Percentiles rank a stretch among this genome's conserved stretches.
Conservation (phyloP, 2,113 vertebrate genomes). For the Ictalurus punctatus region DNA sequence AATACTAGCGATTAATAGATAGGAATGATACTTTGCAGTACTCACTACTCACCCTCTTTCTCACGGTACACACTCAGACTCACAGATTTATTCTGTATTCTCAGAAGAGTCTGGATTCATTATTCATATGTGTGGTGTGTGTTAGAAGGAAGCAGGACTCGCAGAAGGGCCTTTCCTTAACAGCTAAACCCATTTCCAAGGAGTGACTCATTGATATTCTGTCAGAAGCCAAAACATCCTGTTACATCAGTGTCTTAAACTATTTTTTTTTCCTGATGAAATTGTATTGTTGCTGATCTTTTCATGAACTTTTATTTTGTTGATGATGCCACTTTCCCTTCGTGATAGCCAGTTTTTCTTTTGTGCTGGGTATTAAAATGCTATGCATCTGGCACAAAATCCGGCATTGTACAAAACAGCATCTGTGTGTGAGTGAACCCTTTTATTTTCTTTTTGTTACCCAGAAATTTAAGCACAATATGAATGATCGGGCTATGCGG, state of each 20-base stretch:
- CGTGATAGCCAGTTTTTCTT: background rate
- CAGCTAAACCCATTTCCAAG: slow-evolving; percentile 17
- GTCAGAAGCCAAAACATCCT: background rate
- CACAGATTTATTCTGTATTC: slow-evolving; percentile 8
- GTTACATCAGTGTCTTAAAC: background rate
- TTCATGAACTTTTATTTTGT: background rate
- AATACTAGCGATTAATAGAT: background rate
- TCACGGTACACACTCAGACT: background rate
- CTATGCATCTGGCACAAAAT: background rate
- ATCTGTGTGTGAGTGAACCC: background rate
- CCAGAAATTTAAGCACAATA: slow-evolving; percentile 9
- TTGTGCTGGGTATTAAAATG: slow-evolving; percentile 3
- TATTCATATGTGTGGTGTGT: slow-evolving; percentile 24
- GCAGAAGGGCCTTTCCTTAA: background rate
- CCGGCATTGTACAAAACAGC: background rate
- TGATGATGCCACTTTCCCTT: background rate
- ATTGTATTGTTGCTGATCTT: background rate
- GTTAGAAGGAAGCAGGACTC: background rate
- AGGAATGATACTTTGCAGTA: slow-evolving; percentile 12
- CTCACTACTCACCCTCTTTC: background rate
- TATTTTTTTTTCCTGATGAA: too few relatives aligned
- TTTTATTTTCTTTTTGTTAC: background rate
- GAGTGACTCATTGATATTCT: slow-evolving; percentile 15
- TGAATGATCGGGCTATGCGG: background rate
- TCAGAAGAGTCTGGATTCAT: slow-evolving; percentile 24